These are phyloP conservation scores for Lutjanus campechanus DNA, from an alignment of 2,797 vertebrate species.

Conservation along the genomic window DNA sequence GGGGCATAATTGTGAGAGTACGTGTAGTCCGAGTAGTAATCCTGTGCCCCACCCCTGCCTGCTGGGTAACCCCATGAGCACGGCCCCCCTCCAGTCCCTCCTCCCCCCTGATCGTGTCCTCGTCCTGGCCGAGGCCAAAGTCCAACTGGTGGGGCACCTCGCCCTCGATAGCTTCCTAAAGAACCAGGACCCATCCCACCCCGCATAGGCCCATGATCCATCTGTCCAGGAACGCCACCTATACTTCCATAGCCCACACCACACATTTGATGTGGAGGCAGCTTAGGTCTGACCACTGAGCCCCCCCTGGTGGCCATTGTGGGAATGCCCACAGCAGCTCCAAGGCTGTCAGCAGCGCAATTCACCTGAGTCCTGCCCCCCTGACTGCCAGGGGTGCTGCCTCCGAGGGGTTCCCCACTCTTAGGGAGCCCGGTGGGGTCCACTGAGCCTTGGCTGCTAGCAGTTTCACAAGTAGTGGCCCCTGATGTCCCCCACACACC, in stretches of 20 bases:
- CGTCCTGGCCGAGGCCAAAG: conserved; percentile 81
- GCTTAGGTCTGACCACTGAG: conserved; percentile 76
- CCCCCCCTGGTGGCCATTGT: conserved; percentile 76
- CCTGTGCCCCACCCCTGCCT: conserved; percentile 78
- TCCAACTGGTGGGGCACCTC: conserved; percentile 77
- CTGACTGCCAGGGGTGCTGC: conserved; percentile 71
- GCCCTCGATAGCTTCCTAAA: conserved; percentile 79
- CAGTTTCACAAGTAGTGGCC: conserved; percentile 63
- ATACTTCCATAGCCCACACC: conserved; percentile 74
- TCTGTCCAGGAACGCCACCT: conserved; percentile 73
- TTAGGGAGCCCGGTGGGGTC: conserved; percentile 61
- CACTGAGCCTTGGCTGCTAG: conserved; percentile 57
- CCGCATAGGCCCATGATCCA: conserved; percentile 71
- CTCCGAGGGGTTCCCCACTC: conserved; percentile 60
- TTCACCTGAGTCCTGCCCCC: conserved; percentile 80
- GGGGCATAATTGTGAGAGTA: conserved; percentile 83
- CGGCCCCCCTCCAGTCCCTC: conserved; percentile 72
- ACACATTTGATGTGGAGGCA: conserved; percentile 75
- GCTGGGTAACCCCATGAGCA: conserved; percentile 85
- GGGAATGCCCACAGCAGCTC: conserved; percentile 62
- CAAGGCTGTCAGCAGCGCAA: conserved; percentile 73
- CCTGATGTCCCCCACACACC: conserved; percentile 64
- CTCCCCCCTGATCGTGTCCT: conserved; percentile 78
- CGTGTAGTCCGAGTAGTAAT: conserved; percentile 86
- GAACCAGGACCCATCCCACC: conserved; percentile 76